phyloP scores from a whole-genome alignment of 2,113 vertebrate genomes.

The Lophotis ruficrista region DNA sequence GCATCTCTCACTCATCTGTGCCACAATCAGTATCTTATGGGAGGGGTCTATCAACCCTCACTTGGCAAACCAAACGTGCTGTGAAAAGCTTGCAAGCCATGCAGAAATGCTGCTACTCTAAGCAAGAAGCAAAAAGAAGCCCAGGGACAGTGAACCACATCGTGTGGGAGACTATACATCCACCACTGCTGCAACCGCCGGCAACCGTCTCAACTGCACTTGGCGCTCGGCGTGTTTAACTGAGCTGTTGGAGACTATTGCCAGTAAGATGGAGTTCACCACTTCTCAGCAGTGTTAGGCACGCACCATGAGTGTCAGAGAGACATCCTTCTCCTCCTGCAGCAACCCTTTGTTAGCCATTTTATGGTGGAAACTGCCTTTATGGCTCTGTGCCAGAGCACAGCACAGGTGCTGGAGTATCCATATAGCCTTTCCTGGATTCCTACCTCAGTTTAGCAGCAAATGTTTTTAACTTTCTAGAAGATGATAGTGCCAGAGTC shows the following conservation, averaged over 20 bases:
- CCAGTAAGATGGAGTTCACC: not conserved
- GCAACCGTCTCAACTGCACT: not conserved
- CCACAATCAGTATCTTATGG: rapidly evolving
- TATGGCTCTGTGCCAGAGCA: not conserved
- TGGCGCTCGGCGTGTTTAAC: not conserved
- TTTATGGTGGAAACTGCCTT: not conserved
- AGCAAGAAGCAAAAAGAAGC: not conserved
- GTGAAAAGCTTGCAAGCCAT: rapidly evolving
- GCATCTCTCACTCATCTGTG: not conserved
- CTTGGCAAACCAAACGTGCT: not conserved
- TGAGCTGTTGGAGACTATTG: not conserved
- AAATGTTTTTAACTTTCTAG: not conserved
- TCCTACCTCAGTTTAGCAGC: not conserved
- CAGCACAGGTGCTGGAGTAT: not conserved
- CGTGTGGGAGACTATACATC: not conserved
- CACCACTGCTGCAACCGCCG: not conserved
- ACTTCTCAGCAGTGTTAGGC: not conserved
- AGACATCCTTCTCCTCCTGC: not conserved
- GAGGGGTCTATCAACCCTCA: not conserved
- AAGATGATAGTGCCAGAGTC: not conserved
- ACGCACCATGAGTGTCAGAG: rapidly evolving
- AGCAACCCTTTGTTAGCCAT: not conserved
- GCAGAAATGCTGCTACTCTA: not conserved
- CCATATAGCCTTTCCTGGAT: not conserved
- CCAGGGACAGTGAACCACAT: not conserved